phyloP scores from a whole-genome alignment of 2,888 invertebrate species.

The Abscondita cerata region DNA sequence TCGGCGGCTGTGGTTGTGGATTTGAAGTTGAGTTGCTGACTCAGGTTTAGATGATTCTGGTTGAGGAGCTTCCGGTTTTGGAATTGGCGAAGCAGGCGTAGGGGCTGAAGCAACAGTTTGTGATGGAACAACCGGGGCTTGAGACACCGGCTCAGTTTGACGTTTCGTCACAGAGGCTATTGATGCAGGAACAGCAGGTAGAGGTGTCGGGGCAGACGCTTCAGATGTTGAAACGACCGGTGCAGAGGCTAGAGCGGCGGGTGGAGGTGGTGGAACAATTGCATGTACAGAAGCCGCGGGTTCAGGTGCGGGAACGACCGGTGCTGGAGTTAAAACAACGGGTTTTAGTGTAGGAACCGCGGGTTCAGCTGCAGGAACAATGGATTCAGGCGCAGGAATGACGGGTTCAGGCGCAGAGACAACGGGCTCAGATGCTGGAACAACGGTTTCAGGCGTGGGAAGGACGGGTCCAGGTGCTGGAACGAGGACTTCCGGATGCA shows the following conservation, averaged over 20 bases:
- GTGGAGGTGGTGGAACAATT: not conserved
- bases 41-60: constrained; percentile 9
- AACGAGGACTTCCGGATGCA: not conserved
- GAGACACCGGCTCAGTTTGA: too few species aligned
- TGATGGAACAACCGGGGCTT: too few species aligned
- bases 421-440: not conserved
- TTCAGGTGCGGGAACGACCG: too few species aligned
- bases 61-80: constrained; percentile 6
- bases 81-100: constrained; percentile 1
- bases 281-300: too few species aligned
- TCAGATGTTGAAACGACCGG: not conserved
- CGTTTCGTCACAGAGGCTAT: not conserved
- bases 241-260: not conserved
- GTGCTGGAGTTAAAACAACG: too few species aligned
- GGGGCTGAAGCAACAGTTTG: too few species aligned
- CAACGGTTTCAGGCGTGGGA: not conserved
- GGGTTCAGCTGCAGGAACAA: too few species aligned
- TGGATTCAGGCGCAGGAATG: too few species aligned
- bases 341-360: too few species aligned
- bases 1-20: not conserved
- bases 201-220: not conserved
- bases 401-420: not conserved
- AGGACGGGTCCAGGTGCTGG: not conserved
- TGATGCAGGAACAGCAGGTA: not conserved
- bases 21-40: constrained; percentile 1